phyloP scores from a whole-genome alignment of 2,113 vertebrate species.

The Pogona vitticeps region DNA sequence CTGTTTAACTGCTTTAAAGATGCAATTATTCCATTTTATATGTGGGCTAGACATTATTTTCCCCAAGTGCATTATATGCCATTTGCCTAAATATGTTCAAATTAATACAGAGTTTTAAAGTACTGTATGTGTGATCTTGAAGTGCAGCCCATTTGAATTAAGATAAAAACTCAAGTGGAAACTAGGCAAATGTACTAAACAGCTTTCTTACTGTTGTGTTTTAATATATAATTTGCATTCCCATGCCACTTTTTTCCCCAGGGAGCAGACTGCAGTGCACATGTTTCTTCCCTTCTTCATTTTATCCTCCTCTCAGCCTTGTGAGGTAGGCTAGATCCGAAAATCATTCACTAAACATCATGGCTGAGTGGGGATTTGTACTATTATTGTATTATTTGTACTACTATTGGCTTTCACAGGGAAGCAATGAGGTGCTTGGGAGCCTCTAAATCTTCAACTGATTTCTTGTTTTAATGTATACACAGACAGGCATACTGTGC shows the following conservation, averaged over 20 bases:
- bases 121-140: conserved; percentile 28
- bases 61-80: conserved; percentile 62
- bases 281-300: too few relatives aligned
- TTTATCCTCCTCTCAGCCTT: neutral
- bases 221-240: neutral
- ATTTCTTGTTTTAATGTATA: too few relatives aligned
- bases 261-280: neutral
- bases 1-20: neutral
- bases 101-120: conserved; percentile 49
- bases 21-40: conserved; percentile 44
- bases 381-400: too few relatives aligned
- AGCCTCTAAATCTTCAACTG: too few relatives aligned
- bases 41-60: conserved; percentile 56
- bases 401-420: too few relatives aligned
- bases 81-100: conserved; percentile 54
- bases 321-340: neutral
- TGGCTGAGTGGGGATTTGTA: neutral
- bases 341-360: neutral
- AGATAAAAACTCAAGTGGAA: conserved; percentile 35
- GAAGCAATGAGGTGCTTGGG: too few relatives aligned
- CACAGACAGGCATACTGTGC: too few relatives aligned
- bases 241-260: neutral
- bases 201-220: neutral
- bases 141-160: conserved; percentile 43
- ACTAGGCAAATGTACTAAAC: conserved; percentile 2